Evolutionary conservation across 2,113 vertebrate species (phyloP).

Genomic region (Atlantisia rogersi): DNA sequence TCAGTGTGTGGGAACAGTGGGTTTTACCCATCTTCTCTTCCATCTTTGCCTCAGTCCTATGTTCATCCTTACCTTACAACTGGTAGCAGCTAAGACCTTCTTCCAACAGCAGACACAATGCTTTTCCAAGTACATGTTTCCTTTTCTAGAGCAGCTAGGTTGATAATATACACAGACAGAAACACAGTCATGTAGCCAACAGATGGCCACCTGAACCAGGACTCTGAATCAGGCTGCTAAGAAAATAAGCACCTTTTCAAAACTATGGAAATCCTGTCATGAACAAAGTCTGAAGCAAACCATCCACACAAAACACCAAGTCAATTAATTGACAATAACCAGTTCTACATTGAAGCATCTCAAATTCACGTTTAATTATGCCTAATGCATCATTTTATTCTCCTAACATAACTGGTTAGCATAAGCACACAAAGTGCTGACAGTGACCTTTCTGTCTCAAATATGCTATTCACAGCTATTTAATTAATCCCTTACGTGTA

Average conservation of each 20-base stretch:
- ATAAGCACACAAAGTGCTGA: conserved; percentile 25
- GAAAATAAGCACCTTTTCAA: neutral
- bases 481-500: conserved; percentile 39
- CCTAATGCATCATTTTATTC: conserved; percentile 46
- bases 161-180: neutral
- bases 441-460: conserved; percentile 41
- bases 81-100: neutral
- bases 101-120: neutral
- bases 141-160: too few species aligned
- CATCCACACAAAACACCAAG: neutral
- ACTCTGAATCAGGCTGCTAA: neutral
- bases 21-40: neutral
- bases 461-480: conserved; percentile 8
- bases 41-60: neutral
- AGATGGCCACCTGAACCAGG: neutral
- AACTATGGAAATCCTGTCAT: neutral
- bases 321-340: conserved; percentile 12
- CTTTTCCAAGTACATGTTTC: neutral
- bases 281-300: neutral
- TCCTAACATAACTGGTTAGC: conserved; percentile 36
- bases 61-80: neutral
- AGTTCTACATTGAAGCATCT: conserved; percentile 20
- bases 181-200: neutral
- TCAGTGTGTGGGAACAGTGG: fast-evolving
- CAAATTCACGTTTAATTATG: conserved; percentile 32